These are phyloP conservation scores for Pterocles burchelli DNA, from an alignment of 2,113 vertebrate genomes.

Conservation along the genomic window DNA sequence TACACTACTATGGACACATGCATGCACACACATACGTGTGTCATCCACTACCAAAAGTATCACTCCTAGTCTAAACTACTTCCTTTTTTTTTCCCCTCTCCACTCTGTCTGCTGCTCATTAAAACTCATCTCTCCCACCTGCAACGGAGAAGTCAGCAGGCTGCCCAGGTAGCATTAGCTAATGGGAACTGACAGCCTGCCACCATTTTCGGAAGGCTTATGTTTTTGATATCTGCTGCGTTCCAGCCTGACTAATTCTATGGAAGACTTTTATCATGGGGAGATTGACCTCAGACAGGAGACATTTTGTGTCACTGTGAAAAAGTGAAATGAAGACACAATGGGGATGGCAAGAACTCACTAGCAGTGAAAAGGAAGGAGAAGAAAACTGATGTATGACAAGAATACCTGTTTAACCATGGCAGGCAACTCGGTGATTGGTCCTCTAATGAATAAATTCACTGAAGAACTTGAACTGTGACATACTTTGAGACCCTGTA, in stretches of 20 bases:
- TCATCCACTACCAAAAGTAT: neutral
- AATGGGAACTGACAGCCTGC: constrained; percentile 56
- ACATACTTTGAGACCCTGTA: neutral
- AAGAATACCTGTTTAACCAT: neutral
- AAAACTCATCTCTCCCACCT: constrained; percentile 34
- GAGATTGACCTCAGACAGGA: constrained; percentile 48
- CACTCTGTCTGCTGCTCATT: constrained; percentile 52
- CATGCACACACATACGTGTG: neutral
- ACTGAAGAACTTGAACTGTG: neutral
- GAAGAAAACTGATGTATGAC: constrained; percentile 19
- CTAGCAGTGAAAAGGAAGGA: constrained; percentile 1
- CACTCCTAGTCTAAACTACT: neutral
- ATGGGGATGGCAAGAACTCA: neutral
- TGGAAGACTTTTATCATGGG: constrained; percentile 41
- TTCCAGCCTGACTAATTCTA: constrained; percentile 42
- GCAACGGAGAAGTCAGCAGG: constrained; percentile 26
- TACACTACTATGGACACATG: neutral
- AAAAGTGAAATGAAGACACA: neutral
- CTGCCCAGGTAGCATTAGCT: constrained; percentile 8
- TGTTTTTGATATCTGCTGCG: constrained; percentile 25
- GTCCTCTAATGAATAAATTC: neutral
- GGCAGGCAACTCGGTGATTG: neutral
- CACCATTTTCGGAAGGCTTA: constrained; percentile 2
- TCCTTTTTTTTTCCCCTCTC: neutral
- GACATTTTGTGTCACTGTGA: constrained; percentile 47